phyloP scores from a whole-genome alignment of 2,113 vertebrate genomes.

The Guaruba guarouba region DNA sequence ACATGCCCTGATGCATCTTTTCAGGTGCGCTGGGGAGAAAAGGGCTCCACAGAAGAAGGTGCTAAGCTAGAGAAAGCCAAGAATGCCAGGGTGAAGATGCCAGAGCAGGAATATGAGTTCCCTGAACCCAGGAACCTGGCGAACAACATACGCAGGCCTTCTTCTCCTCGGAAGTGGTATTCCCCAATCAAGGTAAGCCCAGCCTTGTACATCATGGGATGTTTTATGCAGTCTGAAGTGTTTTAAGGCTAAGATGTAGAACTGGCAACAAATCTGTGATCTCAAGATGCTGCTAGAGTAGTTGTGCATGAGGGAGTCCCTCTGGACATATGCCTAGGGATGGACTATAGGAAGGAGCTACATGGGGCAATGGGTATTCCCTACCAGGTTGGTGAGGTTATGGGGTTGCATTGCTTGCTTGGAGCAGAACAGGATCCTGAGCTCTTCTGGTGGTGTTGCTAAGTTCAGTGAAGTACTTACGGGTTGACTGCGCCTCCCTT shows the following conservation, averaged over 20 bases:
- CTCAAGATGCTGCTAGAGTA: neutral
- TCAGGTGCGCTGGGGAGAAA: slow-evolving; percentile 98
- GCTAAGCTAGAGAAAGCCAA: slow-evolving; percentile 97
- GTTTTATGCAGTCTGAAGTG: neutral
- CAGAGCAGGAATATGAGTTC: slow-evolving; percentile 88
- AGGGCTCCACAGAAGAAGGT: slow-evolving; percentile 95
- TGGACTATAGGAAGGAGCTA: neutral
- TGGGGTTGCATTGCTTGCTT: neutral
- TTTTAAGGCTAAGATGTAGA: neutral
- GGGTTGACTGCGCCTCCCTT: neutral
- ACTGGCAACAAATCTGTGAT: neutral
- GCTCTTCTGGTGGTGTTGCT: neutral
- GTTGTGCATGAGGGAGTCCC: neutral
- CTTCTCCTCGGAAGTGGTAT: slow-evolving; percentile 88
- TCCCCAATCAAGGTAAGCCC: slow-evolving; percentile 91
- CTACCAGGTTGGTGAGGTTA: neutral
- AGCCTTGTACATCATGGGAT: neutral
- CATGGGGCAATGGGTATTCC: neutral
- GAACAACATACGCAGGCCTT: slow-evolving; percentile 80
- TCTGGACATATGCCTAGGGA: rapidly evolving
- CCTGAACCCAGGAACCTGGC: slow-evolving; percentile 82
- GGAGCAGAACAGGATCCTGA: neutral
- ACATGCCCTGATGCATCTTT: neutral
- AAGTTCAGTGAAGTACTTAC: neutral
- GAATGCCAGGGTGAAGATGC: slow-evolving; percentile 96